A percentile compares a stretch with the other conserved stretches of the same genome.
Evolutionary conservation across 2,888 invertebrate genomes (phyloP).

Genomic region (Tolmerus cingulatus): DNA sequence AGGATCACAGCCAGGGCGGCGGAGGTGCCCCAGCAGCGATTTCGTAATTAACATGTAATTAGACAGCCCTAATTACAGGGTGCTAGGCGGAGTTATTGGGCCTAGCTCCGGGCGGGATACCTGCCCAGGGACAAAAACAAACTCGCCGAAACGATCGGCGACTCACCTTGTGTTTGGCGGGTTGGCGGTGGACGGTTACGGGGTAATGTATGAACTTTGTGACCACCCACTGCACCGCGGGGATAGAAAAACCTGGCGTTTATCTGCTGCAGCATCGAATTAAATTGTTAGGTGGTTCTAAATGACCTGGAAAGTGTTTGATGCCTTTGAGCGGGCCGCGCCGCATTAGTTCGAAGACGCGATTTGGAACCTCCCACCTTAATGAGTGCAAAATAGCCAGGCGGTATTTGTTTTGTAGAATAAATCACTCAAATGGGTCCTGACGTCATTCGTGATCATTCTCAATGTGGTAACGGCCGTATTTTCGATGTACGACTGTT

Average conservation of each 20-base stretch:
- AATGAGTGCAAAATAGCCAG: conserved; percentile 3
- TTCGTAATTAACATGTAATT: conserved; percentile 43
- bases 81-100: neutral
- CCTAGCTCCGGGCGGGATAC: neutral
- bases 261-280: conserved; percentile 11
- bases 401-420: conserved; percentile 31
- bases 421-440: conserved; percentile 14
- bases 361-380: neutral
- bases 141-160: neutral
- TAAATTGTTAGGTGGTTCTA: conserved; percentile 37
- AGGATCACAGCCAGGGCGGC: conserved; percentile 22
- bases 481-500: neutral
- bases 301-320: conserved; percentile 43
- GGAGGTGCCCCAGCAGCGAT: neutral
- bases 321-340: neutral
- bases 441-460: neutral
- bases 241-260: neutral
- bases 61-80: conserved; percentile 30
- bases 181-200: neutral
- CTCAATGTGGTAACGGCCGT: neutral
- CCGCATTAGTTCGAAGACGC: neutral
- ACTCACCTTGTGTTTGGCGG: neutral
- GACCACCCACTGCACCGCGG: conserved; percentile 36
- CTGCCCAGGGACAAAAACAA: conserved; percentile 19
- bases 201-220: conserved; percentile 31